Base-by-base conservation (phyloP, 2,113 vertebrate species). In the Maylandia zebra region DNA sequence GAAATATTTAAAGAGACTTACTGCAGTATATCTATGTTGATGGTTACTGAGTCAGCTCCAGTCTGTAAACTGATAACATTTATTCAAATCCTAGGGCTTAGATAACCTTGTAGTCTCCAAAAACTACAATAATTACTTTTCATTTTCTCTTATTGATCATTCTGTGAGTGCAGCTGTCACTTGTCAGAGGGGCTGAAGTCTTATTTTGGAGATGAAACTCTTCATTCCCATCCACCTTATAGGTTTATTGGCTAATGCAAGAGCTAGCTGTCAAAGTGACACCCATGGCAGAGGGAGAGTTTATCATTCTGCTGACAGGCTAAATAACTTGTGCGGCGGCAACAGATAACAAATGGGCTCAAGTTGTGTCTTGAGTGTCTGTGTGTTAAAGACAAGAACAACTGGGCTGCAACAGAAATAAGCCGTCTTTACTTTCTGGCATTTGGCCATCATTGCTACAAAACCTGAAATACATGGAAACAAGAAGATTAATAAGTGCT, bases 261-360 rank as follows among this genome's bases (percentile, higher is more conserved):
- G 82, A 90, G 92, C 86, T 53, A 34, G 88, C 85, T 92, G 87
- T 89, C 83, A 38, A 86, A 89, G 89, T 94, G 90, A 94, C 94
- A 94, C 94, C 93, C 90, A 81, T 82, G 90, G 93, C 94, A 89
- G 81, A 80, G 86, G 83, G 90, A 94, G 93, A 94, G 94, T 94
- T 96, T 95, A 96, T 96, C 95, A 95, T 93, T 94, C 92, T 95
- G 95, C 95, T 95, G 94, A 96, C 96, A 96, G 91, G 94, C 93
- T 95, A 95, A 96, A 96, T 96, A 95, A 94, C 95, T 95, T 91
- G 93, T 90, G 93, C 88, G 81, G 93, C 88, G 34, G 93, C 91
- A 96, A 96, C 95, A 95, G 92, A 96, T 94, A 96, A 95, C 94
- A 95, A 95, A 96, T 95, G 94, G 93, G 91, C 93, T 94, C 92